phyloP scores from a whole-genome alignment of 2,113 vertebrate species.

The Lynx canadensis region DNA sequence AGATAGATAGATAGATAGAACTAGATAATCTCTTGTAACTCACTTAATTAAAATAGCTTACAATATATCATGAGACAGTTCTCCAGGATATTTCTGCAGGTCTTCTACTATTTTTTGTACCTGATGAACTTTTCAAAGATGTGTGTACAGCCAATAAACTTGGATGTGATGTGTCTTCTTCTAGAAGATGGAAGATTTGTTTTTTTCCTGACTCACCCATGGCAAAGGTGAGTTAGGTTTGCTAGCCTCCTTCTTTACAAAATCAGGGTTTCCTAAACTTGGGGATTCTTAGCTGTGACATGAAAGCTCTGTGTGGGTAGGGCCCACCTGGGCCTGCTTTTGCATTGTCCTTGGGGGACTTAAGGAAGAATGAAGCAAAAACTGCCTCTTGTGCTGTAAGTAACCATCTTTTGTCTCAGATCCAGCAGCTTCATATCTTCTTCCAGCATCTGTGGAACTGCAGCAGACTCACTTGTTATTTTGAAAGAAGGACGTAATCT shows the following conservation, averaged over 20 bases:
- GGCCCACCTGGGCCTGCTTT: background rate
- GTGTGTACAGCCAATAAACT: background rate
- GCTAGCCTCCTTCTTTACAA: background rate
- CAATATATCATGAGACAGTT: background rate
- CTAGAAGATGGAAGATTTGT: background rate
- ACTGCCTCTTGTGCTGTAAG: background rate
- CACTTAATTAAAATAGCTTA: background rate
- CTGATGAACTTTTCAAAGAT: background rate
- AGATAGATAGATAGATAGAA: background rate
- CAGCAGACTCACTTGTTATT: background rate
- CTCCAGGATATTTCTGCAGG: background rate
- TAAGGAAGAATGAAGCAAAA: background rate
- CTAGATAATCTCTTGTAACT: background rate
- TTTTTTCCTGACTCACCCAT: background rate
- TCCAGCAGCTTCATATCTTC: background rate
- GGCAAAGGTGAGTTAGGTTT: background rate
- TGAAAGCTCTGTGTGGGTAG: background rate
- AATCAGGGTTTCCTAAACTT: background rate
- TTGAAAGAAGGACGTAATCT: background rate
- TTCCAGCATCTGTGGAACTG: background rate
- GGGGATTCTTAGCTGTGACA: background rate
- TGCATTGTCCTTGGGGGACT: rapidly evolving
- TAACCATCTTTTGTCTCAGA: background rate
- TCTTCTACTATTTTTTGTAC: background rate
- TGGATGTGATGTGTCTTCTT: background rate